Percentiles rank a stretch among this genome's conserved stretches.
These are phyloP conservation scores for Labeo rohita DNA, from an alignment of 2,113 vertebrate species.

Conservation along the genomic window DNA sequence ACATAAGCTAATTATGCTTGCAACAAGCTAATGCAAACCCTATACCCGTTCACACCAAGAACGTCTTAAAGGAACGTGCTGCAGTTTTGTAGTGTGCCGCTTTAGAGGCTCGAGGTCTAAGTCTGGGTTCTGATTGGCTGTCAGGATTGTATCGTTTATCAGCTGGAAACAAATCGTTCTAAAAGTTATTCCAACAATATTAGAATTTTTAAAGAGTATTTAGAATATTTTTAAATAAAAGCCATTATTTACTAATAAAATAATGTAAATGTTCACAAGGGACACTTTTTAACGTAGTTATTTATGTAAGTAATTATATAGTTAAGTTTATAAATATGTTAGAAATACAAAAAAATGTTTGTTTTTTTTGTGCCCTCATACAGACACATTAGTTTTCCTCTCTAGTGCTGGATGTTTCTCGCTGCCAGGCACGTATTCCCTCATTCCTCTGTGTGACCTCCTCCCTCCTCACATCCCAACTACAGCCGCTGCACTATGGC, in stretches of 20 bases:
- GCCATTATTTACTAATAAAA: neutral
- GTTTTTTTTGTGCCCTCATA: too few species aligned
- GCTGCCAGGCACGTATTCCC: slow-evolving; percentile 13
- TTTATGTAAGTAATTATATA: neutral
- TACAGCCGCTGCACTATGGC: slow-evolving; percentile 68
- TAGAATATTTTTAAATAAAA: too few species aligned
- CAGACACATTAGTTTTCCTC: neutral
- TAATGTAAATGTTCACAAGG: neutral
- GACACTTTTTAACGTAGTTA: neutral
- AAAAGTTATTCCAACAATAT: neutral
- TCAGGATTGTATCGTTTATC: neutral
- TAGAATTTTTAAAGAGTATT: too few species aligned
- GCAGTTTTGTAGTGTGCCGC: neutral
- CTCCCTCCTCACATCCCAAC: slow-evolving; percentile 20
- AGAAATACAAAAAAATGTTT: neutral
- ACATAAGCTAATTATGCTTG: neutral
- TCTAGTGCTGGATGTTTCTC: slow-evolving; percentile 4
- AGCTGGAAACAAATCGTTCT: neutral
- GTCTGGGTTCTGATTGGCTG: neutral
- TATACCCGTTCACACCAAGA: neutral
- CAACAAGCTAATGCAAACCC: neutral
- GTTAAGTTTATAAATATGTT: neutral
- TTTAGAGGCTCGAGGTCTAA: neutral
- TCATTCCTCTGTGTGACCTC: slow-evolving; percentile 58
- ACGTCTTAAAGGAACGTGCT: neutral